Conservation (phyloP, 2,113 vertebrate genomes). For the Vidua chalybeata region DNA sequence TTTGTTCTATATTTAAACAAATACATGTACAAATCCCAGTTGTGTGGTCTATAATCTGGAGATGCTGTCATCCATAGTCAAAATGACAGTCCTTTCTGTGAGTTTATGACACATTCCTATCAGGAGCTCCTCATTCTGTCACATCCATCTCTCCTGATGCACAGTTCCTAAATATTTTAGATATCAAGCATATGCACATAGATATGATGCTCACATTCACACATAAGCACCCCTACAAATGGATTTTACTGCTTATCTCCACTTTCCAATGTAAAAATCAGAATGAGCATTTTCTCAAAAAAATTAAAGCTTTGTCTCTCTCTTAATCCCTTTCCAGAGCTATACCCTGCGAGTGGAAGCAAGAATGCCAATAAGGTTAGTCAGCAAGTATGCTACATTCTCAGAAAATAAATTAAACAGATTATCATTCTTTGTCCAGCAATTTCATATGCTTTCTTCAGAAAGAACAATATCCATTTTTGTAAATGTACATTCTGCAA, state of each 20-base stretch:
- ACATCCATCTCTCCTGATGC: neutral
- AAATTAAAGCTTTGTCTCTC: neutral
- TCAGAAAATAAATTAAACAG: neutral
- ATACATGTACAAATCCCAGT: neutral
- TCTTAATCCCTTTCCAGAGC: conserved; percentile 1
- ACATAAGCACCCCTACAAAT: neutral
- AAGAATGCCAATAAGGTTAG: neutral
- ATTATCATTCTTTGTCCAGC: neutral
- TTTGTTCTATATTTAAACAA: conserved; percentile 49
- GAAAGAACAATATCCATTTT: neutral
- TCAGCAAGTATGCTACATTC: neutral
- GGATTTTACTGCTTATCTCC: neutral
- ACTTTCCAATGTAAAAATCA: neutral
- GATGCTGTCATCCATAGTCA: neutral
- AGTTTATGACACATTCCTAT: neutral
- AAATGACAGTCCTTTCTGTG: conserved; percentile 11
- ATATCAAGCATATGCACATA: neutral
- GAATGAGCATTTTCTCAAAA: neutral
- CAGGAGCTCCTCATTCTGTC: neutral
- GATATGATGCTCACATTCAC: neutral
- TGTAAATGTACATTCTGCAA: neutral
- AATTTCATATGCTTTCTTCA: neutral
- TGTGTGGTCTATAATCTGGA: conserved; percentile 32
- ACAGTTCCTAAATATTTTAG: neutral
- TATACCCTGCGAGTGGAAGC: neutral